Evolutionary conservation across 2,113 vertebrate species (phyloP).

Genomic region (Apteryx owenii): DNA sequence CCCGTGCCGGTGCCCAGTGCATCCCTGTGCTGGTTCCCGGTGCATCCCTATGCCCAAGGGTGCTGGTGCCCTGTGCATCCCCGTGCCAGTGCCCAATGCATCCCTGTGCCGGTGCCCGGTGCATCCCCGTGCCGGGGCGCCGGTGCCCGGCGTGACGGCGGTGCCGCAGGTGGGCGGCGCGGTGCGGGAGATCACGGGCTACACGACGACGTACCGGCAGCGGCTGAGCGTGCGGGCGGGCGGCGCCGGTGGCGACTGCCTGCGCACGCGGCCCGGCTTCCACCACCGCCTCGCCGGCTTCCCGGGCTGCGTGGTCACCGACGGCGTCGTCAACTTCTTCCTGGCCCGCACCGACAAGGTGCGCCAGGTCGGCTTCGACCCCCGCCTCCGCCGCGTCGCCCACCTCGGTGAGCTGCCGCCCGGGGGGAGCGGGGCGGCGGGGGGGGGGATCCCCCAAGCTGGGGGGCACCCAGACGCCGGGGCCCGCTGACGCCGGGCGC

Average conservation of each 20-base stretch:
- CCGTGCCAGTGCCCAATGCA: too few relatives aligned
- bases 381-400: constrained; percentile 79
- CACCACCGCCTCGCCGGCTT: constrained; percentile 86
- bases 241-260: constrained; percentile 84
- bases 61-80: too few relatives aligned
- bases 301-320: constrained; percentile 88
- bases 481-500: background rate
- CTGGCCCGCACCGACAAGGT: constrained; percentile 87
- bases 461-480: background rate
- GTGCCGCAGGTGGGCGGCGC: constrained; percentile 86
- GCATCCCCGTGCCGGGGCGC: background rate
- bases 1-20: too few relatives aligned
- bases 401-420: constrained; percentile 83
- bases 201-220: constrained; percentile 85
- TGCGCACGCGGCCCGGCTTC: constrained; percentile 80
- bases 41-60: too few relatives aligned
- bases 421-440: background rate
- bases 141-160: background rate
- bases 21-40: too few relatives aligned
- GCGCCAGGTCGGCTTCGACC: constrained; percentile 88
- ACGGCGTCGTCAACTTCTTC: constrained; percentile 93
- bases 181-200: constrained; percentile 88
- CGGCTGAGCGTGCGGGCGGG: constrained; percentile 84
- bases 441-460: background rate
- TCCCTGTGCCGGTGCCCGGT: too few relatives aligned